Base-by-base conservation (phyloP, 37 sponge, comb jelly and placozoan species). In the Mnemiopsis leidyi region DNA sequence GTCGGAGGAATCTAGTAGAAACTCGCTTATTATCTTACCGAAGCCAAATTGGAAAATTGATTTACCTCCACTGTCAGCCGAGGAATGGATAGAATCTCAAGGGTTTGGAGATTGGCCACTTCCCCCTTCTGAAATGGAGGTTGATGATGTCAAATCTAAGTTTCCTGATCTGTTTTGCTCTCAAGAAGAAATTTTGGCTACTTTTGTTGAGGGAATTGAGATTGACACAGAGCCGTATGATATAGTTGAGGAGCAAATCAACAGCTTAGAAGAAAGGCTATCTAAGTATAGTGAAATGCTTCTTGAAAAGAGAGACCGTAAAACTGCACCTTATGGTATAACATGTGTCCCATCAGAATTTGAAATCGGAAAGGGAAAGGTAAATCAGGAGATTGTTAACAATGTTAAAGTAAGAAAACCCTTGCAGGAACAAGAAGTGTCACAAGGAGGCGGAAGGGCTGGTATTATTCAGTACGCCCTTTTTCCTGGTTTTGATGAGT, bases 161-260 rank as follows among this genome's bases (percentile, higher is more conserved):
- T 85, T 85, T 39, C 90, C 90, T 39, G 90, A 85, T 37, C 24
- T 85, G 3, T 85, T 85, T 39, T 40, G 90, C 36, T 32, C 90
- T 2, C 21, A 85, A 33, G 90, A 85, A 38, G 90, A 85, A 26
- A 85, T 40, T 23, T 37, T 85, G 16, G 35, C 40, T 3, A 36
- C n/a, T 24, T 85, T 85, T 85, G 90, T 85, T 0, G 61, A 85
- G 16, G 90, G 90, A 20, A 85, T 85, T n/a, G 90, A 85, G 35
- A 85, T 85, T 85, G 90, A 85, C 39, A 85, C 90, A 33, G 90
- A 85, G 29, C 90, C 90, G 5, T 85, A 85, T 85, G 90, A 85
- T 33, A 85, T 85, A 5, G 90, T 85, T 5, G 90, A 85, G 36
- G 90, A 85, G n/a, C 90, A 85, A 26, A 85, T 85, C 39, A 85